Conservation (phyloP, 2,113 vertebrate species). For the Papio anubis region DNA sequence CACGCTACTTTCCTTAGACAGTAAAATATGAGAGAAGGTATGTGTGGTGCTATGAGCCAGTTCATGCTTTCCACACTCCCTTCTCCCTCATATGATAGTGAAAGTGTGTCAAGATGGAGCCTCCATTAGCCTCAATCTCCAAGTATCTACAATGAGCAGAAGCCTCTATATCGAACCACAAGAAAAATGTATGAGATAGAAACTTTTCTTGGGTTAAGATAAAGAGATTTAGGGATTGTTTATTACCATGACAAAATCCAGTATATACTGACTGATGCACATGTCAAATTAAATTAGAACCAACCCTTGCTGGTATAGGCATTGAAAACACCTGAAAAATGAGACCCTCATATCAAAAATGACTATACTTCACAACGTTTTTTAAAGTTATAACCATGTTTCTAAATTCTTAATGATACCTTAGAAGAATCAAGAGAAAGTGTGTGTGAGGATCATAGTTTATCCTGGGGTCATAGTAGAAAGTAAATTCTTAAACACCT, state of each 20-base stretch:
- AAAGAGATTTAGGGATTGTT: background rate
- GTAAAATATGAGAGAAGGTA: background rate
- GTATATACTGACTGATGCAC: background rate
- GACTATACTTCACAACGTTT: background rate
- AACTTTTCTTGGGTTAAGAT: background rate
- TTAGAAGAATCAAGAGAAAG: conserved; percentile 43
- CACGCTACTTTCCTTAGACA: background rate
- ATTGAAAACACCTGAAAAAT: conserved; percentile 24
- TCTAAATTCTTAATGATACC: conserved; percentile 66
- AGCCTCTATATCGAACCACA: background rate
- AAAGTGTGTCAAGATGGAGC: background rate
- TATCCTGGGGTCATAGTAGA: conserved; percentile 33
- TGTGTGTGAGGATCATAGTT: conserved; percentile 43
- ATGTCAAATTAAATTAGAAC: conserved; percentile 22
- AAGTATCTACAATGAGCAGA: background rate
- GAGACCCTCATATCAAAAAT: conserved; percentile 31
- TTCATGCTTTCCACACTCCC: background rate
- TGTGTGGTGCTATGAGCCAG: background rate
- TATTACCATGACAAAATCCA: background rate
- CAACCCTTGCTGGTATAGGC: background rate
- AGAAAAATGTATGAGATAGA: background rate
- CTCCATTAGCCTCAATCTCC: background rate
- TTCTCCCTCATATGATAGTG: background rate
- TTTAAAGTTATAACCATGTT: conserved; percentile 37
- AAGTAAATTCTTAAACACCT: conserved; percentile 63